Evolutionary conservation across 1,140 invertebrate genomes (phyloP).

Genomic region (Metaphire vulgaris): DNA sequence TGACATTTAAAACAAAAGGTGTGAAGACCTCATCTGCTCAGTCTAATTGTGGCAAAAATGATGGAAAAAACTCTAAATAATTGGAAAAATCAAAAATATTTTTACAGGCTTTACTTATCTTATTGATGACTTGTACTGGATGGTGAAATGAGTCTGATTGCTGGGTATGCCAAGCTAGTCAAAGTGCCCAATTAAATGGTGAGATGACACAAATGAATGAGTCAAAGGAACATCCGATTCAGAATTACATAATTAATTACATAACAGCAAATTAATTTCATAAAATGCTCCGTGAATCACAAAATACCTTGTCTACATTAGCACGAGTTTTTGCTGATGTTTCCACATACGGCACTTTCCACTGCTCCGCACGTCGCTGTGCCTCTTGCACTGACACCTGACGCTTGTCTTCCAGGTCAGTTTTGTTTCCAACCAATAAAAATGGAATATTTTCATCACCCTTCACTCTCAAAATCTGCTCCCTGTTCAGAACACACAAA

Average conservation of each 20-base stretch:
- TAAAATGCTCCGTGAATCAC: background rate
- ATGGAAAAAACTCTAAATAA: no score
- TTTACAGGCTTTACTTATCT: no score
- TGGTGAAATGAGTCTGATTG: background rate
- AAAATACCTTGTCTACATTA: conserved; percentile 90
- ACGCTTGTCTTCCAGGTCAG: conserved; percentile 83
- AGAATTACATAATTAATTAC: no score
- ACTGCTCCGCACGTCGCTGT: conserved; percentile 76
- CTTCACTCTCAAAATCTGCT: conserved; percentile 98
- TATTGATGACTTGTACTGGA: background rate
- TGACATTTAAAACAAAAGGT: no score
- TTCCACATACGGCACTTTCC: conserved; percentile 97
- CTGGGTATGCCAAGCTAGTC: background rate
- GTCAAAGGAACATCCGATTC: no score
- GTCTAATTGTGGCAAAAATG: no score
- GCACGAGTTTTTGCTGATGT: conserved; percentile 96
- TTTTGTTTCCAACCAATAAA: conserved; percentile 96
- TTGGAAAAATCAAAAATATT: no score
- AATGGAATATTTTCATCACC: conserved; percentile 97
- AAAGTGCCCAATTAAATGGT: background rate
- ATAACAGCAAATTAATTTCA: background rate
- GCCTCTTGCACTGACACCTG: conserved; percentile 85
- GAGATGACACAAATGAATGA: no score
- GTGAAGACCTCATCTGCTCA: no score
- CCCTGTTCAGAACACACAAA: no score